These are phyloP conservation scores for Nesogale talazaci DNA, from an alignment of 2,113 vertebrate genomes.

Conservation along the genomic window DNA sequence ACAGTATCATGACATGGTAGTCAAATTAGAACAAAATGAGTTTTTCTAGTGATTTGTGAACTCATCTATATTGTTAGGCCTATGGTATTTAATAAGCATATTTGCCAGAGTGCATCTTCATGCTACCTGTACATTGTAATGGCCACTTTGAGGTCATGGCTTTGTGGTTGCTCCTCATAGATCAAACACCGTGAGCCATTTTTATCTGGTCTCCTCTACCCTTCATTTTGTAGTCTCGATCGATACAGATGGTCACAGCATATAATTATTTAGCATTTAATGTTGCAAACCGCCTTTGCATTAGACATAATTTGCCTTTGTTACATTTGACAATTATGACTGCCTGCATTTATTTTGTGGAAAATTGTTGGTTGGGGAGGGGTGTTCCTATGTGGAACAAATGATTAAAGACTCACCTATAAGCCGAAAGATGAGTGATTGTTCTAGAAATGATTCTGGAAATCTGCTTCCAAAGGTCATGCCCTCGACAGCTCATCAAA, in stretches of 20 bases:
- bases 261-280: neutral
- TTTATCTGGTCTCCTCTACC: neutral
- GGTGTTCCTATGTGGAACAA: neutral
- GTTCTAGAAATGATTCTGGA: neutral
- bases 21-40: neutral
- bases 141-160: neutral
- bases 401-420: neutral
- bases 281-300: neutral
- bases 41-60: conserved; percentile 43
- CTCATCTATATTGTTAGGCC: conserved; percentile 35
- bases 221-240: neutral
- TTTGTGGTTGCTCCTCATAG: neutral
- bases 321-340: neutral
- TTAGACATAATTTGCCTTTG: neutral
- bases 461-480: neutral
- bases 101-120: neutral
- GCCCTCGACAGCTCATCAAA: neutral
- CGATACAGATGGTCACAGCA: neutral
- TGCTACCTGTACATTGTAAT: neutral
- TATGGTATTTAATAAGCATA: neutral
- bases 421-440: no score
- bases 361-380: neutral
- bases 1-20: neutral
- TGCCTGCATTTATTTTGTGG: neutral
- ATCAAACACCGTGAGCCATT: neutral